Evolutionary conservation across 2,113 vertebrate species (phyloP).

Genomic region (Hypomesus transpacificus): DNA sequence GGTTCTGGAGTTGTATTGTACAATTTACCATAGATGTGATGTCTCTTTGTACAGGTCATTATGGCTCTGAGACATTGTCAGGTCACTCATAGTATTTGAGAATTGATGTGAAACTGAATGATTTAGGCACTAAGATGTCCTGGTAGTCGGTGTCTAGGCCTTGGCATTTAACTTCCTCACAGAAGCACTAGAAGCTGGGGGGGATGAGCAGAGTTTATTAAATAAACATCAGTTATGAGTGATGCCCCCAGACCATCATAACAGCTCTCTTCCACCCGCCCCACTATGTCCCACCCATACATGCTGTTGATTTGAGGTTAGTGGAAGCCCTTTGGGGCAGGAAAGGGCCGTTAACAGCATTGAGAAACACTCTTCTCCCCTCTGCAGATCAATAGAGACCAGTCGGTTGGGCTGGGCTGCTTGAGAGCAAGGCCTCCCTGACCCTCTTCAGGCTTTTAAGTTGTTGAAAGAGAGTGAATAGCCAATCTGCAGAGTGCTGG

Average conservation of each 20-base stretch:
- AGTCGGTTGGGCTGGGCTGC: conserved; percentile 31
- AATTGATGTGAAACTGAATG: conserved; percentile 7
- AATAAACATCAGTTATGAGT: conserved; percentile 35
- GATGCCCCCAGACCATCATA: conserved; percentile 18
- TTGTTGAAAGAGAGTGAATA: not conserved
- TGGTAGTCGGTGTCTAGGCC: not conserved
- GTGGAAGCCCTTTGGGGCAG: conserved; percentile 40
- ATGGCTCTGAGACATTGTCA: not conserved
- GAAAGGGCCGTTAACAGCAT: conserved; percentile 52
- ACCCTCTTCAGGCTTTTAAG: conserved; percentile 30
- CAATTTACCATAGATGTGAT: not conserved
- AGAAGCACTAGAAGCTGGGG: not conserved
- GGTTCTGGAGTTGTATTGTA: not conserved
- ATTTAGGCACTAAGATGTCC: not conserved
- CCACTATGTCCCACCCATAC: not conserved
- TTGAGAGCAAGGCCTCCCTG: conserved; percentile 29
- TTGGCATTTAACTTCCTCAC: conserved; percentile 1
- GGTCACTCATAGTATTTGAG: not conserved
- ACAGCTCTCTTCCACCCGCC: conserved; percentile 3
- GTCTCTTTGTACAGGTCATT: not conserved
- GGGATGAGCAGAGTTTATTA: conserved; percentile 5
- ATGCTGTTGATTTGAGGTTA: conserved; percentile 32
- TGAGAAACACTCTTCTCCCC: conserved; percentile 45
- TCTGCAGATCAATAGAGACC: conserved; percentile 37
- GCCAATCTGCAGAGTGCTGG: not conserved